Percentiles rank a stretch among this genome's conserved stretches.
Conservation (phyloP, 2,797 vertebrate species). For the Bufotes viridis region DNA sequence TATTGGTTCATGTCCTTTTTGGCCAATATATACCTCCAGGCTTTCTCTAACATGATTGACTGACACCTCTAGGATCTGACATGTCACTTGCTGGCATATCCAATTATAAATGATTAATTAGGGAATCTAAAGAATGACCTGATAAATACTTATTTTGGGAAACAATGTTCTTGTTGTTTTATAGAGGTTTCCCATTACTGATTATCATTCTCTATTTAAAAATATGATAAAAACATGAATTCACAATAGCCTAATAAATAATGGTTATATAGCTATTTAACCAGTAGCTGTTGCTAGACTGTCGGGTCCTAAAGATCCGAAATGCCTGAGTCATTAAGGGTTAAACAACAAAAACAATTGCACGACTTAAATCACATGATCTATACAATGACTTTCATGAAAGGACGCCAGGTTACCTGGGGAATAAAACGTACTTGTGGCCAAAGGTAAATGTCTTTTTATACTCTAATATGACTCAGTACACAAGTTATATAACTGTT, state of each 20-base stretch:
- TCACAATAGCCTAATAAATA: neutral
- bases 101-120: neutral
- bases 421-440: conserved; percentile 51
- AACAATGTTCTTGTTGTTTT: too few relatives aligned
- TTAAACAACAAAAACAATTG: conserved; percentile 18
- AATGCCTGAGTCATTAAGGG: neutral
- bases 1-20: neutral
- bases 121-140: neutral
- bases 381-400: conserved; percentile 43
- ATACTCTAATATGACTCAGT: conserved; percentile 44
- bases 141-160: too few relatives aligned
- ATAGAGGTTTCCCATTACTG: too few relatives aligned
- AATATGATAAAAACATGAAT: too few relatives aligned
- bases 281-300: neutral
- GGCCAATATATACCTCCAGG: neutral
- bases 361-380: conserved; percentile 30
- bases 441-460: conserved; percentile 59
- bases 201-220: too few relatives aligned
- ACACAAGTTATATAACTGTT: conserved; percentile 57
- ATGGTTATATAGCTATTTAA: neutral
- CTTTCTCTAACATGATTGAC: neutral
- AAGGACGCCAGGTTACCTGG: conserved; percentile 30
- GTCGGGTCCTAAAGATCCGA: neutral
- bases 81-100: too few relatives aligned
- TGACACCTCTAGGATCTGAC: neutral